A percentile compares a stretch with the other conserved stretches of the same genome.
phyloP scores from a whole-genome alignment of 2,797 vertebrate species.

The Malacoraja senta region DNA sequence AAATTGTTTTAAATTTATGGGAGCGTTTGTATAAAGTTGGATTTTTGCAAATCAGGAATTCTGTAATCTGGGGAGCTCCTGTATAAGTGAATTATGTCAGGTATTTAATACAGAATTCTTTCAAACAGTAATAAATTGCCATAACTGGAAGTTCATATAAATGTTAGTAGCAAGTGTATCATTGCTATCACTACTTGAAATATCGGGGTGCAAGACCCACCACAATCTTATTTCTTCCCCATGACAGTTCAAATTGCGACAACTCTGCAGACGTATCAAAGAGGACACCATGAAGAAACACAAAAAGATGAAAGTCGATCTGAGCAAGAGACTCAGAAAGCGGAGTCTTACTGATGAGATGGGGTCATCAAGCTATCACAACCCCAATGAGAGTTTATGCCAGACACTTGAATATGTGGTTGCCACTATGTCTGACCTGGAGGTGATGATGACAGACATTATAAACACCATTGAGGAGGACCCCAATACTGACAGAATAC shows the following conservation, averaged over 20 bases:
- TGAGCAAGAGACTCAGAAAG: slow-evolving; percentile 29
- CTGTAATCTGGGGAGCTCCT: no score
- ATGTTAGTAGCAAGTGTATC: background rate
- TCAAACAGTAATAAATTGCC: background rate
- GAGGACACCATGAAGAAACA: slow-evolving; percentile 31
- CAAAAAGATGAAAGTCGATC: slow-evolving; percentile 24
- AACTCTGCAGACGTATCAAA: slow-evolving; percentile 29
- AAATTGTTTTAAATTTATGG: no score
- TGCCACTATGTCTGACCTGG: slow-evolving; percentile 18
- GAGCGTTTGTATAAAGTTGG: no score
- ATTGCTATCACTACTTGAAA: background rate
- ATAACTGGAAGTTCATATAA: background rate
- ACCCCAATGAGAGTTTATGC: slow-evolving; percentile 21
- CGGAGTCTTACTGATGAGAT: background rate
- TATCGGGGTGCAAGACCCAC: background rate
- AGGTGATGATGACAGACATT: slow-evolving; percentile 34
- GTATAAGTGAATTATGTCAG: background rate
- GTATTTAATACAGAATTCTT: background rate
- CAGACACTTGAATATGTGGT: slow-evolving; percentile 23
- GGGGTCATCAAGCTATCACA: background rate
- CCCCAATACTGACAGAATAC: background rate
- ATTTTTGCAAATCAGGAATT: no score
- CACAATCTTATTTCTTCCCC: background rate
- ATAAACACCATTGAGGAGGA: slow-evolving; percentile 7
- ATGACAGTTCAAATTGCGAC: slow-evolving; percentile 19